phyloP scores from a whole-genome alignment of 2,113 vertebrate genomes.

The Triplophysa siluroides region DNA sequence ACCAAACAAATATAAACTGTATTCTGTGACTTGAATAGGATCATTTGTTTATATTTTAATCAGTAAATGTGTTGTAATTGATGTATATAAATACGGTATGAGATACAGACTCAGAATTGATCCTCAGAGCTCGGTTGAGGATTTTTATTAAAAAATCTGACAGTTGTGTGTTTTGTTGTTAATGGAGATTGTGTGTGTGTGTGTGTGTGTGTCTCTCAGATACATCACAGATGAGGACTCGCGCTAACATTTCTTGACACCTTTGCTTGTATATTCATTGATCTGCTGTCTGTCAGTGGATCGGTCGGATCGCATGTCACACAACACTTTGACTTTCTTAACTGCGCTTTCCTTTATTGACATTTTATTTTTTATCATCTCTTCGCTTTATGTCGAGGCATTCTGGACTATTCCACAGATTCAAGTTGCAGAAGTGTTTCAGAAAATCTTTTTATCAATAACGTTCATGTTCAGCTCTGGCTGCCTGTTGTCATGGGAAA shows the following conservation, averaged over 20 bases:
- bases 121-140: no score
- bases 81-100: no score
- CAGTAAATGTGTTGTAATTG: no score
- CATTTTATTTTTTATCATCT: background rate
- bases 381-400: constrained; percentile 66
- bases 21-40: no score
- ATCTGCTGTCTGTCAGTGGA: constrained; percentile 76
- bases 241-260: no score
- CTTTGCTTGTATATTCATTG: constrained; percentile 57
- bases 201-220: background rate
- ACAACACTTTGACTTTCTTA: constrained; percentile 54
- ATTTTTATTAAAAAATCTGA: no score
- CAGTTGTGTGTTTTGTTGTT: background rate
- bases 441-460: constrained; percentile 65
- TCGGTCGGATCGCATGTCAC: constrained; percentile 82
- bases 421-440: constrained; percentile 66
- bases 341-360: constrained; percentile 40
- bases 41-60: no score
- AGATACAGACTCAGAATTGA: no score
- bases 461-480: constrained; percentile 73
- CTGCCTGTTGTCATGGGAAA: constrained; percentile 56
- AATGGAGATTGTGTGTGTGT: background rate
- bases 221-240: background rate
- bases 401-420: constrained; percentile 59
- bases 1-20: no score